Evolutionary conservation across 2,113 vertebrate genomes (phyloP), one percentile per base, ranked within the genome.

Genomic region (Turdus rufiventris): DNA sequence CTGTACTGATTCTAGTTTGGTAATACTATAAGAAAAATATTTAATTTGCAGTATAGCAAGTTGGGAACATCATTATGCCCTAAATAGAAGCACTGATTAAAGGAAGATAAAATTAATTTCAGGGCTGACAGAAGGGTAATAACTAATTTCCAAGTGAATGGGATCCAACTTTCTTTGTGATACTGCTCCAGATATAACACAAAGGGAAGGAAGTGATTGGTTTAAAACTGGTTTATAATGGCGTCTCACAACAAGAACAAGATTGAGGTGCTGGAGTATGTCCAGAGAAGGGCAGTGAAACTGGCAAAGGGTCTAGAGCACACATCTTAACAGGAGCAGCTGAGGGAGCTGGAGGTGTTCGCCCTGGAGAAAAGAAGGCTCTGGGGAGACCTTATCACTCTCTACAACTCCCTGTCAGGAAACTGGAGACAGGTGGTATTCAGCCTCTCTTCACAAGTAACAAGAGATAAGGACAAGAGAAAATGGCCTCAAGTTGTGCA

Each of bases 61-160:
- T 58, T 67, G 38, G 57, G 42, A 84, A 87, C 57, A 58, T 93
- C n/a, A 66, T 76, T 89, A 56, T 61, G 47, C 45, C 58, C 51
- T 91, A 82, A 89, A 65, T 48, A 85, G 92, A 87, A 89, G 34
- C 51, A 87, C 43, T 88, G 78, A 88, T 84, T 67, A 93, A 87
- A 33, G 26, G 53, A 71, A 84, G 88, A 66, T 85, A 81, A 91
- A 92, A 94, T 89, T 62, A 87, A 93, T 94, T 91, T 87, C 40
- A 40, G 29, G 89, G 34, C 51, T 81, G 56, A 65, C 45, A 77
- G 82, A 93, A 94, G 40, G 45, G 45, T 86, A 83, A 75, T 80
- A 67, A 80, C 79, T 91, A 33, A 90, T 96, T 94, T 93, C 68
- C 74, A 87, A 53, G 38, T 60, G 34, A 67, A 74, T 42, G 77